Evolutionary conservation across 35 echinoderm and acorn worm species (phyloP).

Genomic region (Strongylocentrotus purpuratus): DNA sequence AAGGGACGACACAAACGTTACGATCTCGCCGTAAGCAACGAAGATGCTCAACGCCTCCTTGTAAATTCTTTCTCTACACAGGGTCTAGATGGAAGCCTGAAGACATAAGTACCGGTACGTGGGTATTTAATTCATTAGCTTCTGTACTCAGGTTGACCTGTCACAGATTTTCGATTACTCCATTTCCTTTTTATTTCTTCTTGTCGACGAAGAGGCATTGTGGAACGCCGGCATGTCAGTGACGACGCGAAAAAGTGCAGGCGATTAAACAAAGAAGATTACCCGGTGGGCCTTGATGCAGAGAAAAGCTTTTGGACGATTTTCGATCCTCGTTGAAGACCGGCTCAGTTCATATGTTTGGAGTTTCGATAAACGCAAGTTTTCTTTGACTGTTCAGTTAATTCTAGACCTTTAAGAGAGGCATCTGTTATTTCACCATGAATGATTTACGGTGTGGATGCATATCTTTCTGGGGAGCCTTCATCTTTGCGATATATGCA

Average conservation of each 20-base stretch:
- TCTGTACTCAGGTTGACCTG: not conserved
- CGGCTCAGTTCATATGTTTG: not conserved
- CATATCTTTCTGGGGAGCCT: not conserved
- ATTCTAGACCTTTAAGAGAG: not conserved
- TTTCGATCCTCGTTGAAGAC: not conserved
- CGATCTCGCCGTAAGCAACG: not conserved
- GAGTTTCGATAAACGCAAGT: not conserved
- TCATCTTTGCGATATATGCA: not conserved
- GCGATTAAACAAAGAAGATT: not conserved
- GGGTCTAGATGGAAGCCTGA: not conserved
- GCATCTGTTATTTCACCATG: not conserved
- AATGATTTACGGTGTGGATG: conserved; percentile 5
- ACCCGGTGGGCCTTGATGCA: not conserved
- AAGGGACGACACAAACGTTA: not conserved
- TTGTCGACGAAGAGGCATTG: too few relatives aligned
- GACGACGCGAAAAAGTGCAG: not conserved
- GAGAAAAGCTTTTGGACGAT: not conserved
- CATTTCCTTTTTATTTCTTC: too few relatives aligned
- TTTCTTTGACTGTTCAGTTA: not conserved
- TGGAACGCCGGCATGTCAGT: not conserved
- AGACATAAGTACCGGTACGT: not conserved
- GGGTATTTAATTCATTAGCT: not conserved
- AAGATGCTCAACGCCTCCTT: not conserved
- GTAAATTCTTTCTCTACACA: not conserved
- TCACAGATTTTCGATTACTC: not conserved